These are phyloP conservation scores for Hybognathus amarus DNA, from an alignment of 2,797 vertebrate genomes.

Conservation along the genomic window DNA sequence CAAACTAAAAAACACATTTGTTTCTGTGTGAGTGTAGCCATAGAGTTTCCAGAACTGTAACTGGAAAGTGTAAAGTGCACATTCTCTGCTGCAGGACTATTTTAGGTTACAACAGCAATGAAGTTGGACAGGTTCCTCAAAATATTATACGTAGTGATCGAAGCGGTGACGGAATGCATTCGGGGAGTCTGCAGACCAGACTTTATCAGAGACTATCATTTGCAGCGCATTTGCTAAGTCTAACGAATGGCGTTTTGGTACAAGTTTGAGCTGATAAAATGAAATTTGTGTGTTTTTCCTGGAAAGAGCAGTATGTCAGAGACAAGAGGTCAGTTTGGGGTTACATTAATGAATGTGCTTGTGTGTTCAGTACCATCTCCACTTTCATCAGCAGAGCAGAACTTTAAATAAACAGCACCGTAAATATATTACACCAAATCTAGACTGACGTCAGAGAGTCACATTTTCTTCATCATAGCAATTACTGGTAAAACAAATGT, in stretches of 20 bases:
- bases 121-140: conserved; percentile 38
- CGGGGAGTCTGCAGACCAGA: conserved; percentile 22
- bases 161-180: conserved; percentile 43
- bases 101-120: conserved; percentile 30
- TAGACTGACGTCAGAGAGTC: conserved; percentile 3
- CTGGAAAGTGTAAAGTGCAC: neutral
- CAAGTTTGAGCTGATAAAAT: conserved; percentile 44
- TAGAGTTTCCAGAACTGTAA: neutral
- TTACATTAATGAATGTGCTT: conserved; percentile 54
- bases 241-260: conserved; percentile 41
- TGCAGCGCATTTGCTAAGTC: conserved; percentile 19
- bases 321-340: conserved; percentile 49
- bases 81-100: neutral
- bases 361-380: conserved; percentile 29
- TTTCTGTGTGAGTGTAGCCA: neutral
- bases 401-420: conserved; percentile 38
- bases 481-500: neutral
- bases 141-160: conserved; percentile 42
- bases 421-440: neutral
- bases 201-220: conserved; percentile 42
- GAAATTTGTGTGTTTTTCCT: conserved; percentile 52
- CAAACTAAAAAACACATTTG: neutral
- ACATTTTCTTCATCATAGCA: neutral
- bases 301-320: conserved; percentile 37
- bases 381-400: conserved; percentile 16